Percentiles rank a stretch among this genome's conserved stretches.
Conservation (phyloP, 2,113 vertebrate species). For the Varanus komodoensis region DNA sequence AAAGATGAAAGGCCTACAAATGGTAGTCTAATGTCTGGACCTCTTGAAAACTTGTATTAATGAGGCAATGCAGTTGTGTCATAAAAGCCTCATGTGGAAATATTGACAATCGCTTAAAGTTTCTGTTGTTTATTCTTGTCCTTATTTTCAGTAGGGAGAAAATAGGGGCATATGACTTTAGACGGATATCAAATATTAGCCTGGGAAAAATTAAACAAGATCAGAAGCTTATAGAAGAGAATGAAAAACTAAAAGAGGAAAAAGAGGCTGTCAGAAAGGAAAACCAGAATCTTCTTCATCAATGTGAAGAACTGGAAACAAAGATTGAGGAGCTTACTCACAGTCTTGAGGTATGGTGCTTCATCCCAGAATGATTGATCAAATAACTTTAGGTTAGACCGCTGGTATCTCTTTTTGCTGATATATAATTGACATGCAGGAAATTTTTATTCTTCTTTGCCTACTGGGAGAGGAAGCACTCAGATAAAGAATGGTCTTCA, state of each 20-base stretch:
- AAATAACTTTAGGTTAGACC: neutral
- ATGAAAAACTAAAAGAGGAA: constrained; percentile 73
- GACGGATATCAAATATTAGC: constrained; percentile 49
- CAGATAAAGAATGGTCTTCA: neutral
- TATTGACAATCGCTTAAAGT: neutral
- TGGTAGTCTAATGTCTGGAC: too few species aligned
- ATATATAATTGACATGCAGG: neutral
- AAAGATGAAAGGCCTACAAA: too few species aligned
- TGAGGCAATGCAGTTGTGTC: too few species aligned
- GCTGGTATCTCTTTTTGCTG: neutral
- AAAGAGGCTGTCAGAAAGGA: constrained; percentile 66
- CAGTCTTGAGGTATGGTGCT: constrained; percentile 73
- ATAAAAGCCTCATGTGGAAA: too few species aligned
- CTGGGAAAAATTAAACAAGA: constrained; percentile 66
- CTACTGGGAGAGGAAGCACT: neutral
- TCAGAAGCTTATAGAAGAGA: constrained; percentile 74
- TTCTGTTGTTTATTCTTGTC: neutral
- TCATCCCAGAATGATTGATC: fast-evolving
- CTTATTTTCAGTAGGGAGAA: constrained; percentile 66
- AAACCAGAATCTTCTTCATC: constrained; percentile 64
- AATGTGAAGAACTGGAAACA: constrained; percentile 65
- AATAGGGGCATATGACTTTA: constrained; percentile 46
- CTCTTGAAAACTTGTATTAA: too few species aligned
- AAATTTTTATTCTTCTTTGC: neutral
- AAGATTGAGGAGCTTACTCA: constrained; percentile 61